Base-by-base conservation (phyloP, 2,113 vertebrate species). In the Phalacrocorax brasilianus region DNA sequence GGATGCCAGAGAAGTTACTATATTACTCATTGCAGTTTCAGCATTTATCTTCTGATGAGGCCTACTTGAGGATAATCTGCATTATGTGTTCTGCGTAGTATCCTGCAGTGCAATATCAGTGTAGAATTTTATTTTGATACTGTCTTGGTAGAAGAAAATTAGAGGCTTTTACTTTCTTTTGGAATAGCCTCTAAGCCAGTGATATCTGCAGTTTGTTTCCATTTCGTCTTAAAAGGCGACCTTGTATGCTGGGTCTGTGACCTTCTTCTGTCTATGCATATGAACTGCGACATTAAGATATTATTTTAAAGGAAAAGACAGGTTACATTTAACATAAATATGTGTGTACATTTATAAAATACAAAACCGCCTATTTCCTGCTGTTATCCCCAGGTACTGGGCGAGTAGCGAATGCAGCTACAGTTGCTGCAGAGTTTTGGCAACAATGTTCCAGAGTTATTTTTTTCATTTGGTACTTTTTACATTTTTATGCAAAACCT, bases 41-140 rank as follows among this genome's bases (percentile, higher is more conserved):
- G 81, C 76, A 83, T 95, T 95, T 95, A 89, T 91, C 49, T 42
- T 91, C 75, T 92, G 88, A 77, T 93, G 85, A 96, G 88, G 82
- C 63, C 63, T 90, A 32, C 90, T 95, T 84, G 58, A 92, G 88
- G 56, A 72, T 89, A 92, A 93, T 89, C 44, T 96, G 61, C 76
- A 74, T 94, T 87, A 58, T 28, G 14, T 19, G 32, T 33, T 68
- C 77, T 74, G 12, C 79, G 47, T 75, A 71, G 63, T 62, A 66
- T 61, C 45, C 67, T 92, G 72, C 61, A 47, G 61, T 86, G 72
- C 62, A 80, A 21, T 86, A 65, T 61, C 72, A 56, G 21, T 32
- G 66, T 75, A 68, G 45, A 72, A 68, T 91, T 96, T 94, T 87
- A 53, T 93, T 97, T 92, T 91, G 61, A 58, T 91, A n/a, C 17